A percentile compares a stretch with the other conserved stretches of the same genome.
Conservation (phyloP, 2,888 invertebrate species). For the Mesorhabditis belari region DNA sequence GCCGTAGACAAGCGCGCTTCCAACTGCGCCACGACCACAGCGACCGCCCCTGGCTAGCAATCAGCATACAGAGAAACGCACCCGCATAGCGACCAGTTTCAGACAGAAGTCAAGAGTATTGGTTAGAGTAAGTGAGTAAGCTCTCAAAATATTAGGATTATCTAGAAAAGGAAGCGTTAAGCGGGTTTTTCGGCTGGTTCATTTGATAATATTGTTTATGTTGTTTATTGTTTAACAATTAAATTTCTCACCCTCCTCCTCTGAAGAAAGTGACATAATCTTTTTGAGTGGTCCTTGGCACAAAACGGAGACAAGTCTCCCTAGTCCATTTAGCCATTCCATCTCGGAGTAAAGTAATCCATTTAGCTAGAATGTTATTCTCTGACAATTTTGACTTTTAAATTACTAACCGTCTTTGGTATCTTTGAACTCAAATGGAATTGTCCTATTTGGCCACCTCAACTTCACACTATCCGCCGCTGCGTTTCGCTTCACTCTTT, state of each 20-base stretch:
- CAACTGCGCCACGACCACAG: too few relatives aligned
- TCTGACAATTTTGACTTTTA: not conserved
- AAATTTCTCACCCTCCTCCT: conserved; percentile 21
- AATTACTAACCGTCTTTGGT: conserved; percentile 10
- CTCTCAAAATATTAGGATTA: too few relatives aligned
- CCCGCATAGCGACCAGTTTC: too few relatives aligned
- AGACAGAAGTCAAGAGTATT: too few relatives aligned
- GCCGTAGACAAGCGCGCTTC: too few relatives aligned
- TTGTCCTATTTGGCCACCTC: conserved; percentile 24
- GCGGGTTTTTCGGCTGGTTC: not conserved
- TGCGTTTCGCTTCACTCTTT: conserved; percentile 18
- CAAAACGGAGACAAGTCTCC: conserved; percentile 36
- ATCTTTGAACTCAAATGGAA: conserved; percentile 25
- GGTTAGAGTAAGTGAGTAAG: too few relatives aligned
- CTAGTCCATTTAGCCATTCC: conserved; percentile 34
- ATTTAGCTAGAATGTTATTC: conserved; percentile 18
- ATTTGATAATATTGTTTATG: too few relatives aligned
- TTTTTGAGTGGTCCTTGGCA: conserved; percentile 10
- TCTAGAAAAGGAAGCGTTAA: too few relatives aligned
- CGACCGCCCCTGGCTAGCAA: too few relatives aligned
- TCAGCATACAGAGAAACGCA: too few relatives aligned
- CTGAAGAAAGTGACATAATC: conserved; percentile 21
- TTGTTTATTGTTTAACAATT: not conserved
- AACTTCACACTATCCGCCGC: conserved; percentile 23
- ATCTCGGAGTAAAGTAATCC: conserved; percentile 18